Conservation (phyloP, 2,888 invertebrate genomes). For the Drosophila quinaria region DNA sequence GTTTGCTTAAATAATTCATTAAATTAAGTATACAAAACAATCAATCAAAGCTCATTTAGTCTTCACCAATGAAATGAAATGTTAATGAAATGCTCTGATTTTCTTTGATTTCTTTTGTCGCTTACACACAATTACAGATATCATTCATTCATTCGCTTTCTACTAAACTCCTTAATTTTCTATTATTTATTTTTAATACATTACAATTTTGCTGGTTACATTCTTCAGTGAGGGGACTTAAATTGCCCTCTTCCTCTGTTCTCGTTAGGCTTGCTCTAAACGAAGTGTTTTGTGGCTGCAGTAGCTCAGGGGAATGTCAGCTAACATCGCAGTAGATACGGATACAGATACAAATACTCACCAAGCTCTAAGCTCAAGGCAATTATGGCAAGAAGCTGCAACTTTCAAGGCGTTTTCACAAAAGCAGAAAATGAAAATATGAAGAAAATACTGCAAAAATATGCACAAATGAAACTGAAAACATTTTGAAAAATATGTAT, state of each 20-base stretch:
- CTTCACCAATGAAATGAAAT: slow-evolving; percentile 55
- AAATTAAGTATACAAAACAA: slow-evolving; percentile 80
- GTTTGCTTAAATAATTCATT: slow-evolving; percentile 80
- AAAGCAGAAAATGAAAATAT: background rate
- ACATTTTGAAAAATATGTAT: slow-evolving; percentile 37
- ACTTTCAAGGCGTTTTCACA: slow-evolving; percentile 38
- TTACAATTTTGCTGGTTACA: slow-evolving; percentile 3
- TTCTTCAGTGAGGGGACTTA: background rate
- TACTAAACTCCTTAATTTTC: background rate
- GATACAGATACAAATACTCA: slow-evolving; percentile 1
- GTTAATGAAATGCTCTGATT: slow-evolving; percentile 65
- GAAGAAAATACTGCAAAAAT: slow-evolving; percentile 17
- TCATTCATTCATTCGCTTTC: slow-evolving; percentile 3
- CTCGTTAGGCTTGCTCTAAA: background rate
- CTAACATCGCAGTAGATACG: slow-evolving; percentile 17
- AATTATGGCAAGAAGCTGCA: slow-evolving; percentile 53
- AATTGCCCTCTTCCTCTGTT: background rate
- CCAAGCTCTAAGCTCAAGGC: slow-evolving; percentile 42
- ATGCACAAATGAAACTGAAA: slow-evolving; percentile 38
- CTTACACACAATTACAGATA: slow-evolving; percentile 1
- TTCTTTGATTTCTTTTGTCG: slow-evolving; percentile 46
- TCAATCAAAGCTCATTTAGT: slow-evolving; percentile 78
- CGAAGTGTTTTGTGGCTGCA: slow-evolving; percentile 43
- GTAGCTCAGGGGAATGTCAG: slow-evolving; percentile 41
- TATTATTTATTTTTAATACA: slow-evolving; percentile 17